Evolutionary conservation across 2,797 vertebrate genomes (phyloP).

Genomic region (Esox lucius): DNA sequence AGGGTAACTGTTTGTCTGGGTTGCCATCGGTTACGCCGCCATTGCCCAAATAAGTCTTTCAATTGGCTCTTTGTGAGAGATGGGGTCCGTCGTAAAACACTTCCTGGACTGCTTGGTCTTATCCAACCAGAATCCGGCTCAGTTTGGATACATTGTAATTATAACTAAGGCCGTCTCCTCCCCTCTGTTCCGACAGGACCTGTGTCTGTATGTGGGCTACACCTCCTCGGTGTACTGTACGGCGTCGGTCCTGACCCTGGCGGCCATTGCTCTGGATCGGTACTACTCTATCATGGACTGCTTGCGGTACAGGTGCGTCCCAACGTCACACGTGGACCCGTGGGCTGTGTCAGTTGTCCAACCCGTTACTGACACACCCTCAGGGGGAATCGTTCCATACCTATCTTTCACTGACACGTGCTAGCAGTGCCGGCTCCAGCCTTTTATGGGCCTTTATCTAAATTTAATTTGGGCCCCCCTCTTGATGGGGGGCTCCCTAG

Average conservation of each 20-base stretch:
- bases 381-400: too few species aligned
- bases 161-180: neutral
- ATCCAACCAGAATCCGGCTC: neutral
- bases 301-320: slow-evolving; percentile 65
- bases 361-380: too few species aligned
- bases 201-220: slow-evolving; percentile 81
- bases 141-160: too few species aligned
- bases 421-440: too few species aligned
- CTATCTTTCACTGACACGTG: too few species aligned
- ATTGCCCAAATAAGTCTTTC: neutral
- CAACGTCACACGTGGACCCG: too few species aligned
- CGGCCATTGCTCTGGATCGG: slow-evolving; percentile 82
- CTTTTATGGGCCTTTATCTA: too few species aligned
- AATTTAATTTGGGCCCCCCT: too few species aligned
- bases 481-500: too few species aligned
- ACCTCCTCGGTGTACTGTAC: slow-evolving; percentile 84
- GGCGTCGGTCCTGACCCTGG: slow-evolving; percentile 78
- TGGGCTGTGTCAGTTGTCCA: too few species aligned
- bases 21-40: neutral
- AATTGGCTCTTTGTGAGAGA: neutral
- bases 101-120: neutral
- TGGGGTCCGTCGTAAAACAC: neutral
- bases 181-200: slow-evolving; percentile 60
- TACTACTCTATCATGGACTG: slow-evolving; percentile 83
- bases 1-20: neutral